Percentiles rank a stretch among this genome's conserved stretches.
Conservation (phyloP, 2,113 vertebrate genomes). For the Stictonetta naevosa region DNA sequence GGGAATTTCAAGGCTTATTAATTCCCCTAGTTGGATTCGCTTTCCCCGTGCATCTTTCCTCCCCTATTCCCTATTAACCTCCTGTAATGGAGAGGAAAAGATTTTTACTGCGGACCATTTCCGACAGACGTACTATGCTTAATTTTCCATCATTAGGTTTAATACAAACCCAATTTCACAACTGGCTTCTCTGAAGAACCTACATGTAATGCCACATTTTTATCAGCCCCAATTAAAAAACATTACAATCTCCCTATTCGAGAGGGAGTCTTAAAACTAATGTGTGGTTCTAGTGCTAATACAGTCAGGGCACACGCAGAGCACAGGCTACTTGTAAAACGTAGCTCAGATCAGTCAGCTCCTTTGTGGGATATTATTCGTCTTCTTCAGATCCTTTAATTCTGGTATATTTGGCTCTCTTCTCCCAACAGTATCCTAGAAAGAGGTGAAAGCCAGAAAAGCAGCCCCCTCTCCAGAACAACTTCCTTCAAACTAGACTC, state of each 20-base stretch:
- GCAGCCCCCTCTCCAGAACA: neutral
- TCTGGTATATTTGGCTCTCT: neutral
- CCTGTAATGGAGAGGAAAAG: slow-evolving; percentile 72
- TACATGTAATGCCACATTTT: slow-evolving; percentile 76
- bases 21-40: slow-evolving; percentile 73
- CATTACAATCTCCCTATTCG: slow-evolving; percentile 58
- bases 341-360: slow-evolving; percentile 63
- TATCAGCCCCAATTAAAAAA: slow-evolving; percentile 81
- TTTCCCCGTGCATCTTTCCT: slow-evolving; percentile 71
- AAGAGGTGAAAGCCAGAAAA: neutral
- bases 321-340: slow-evolving; percentile 46
- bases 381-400: slow-evolving; percentile 45
- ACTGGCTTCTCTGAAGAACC: slow-evolving; percentile 78
- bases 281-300: slow-evolving; percentile 52
- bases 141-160: slow-evolving; percentile 83
- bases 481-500: neutral
- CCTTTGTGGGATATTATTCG: slow-evolving; percentile 41
- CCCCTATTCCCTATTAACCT: slow-evolving; percentile 80
- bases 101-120: slow-evolving; percentile 76
- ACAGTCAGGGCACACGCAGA: slow-evolving; percentile 49
- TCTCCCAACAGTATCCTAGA: neutral
- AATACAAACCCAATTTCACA: slow-evolving; percentile 84
- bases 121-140: slow-evolving; percentile 74
- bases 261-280: slow-evolving; percentile 76
- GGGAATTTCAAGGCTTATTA: slow-evolving; percentile 84